These are phyloP conservation scores for Babylonia areolata DNA, from an alignment of 1,140 invertebrate genomes.

Conservation along the genomic window DNA sequence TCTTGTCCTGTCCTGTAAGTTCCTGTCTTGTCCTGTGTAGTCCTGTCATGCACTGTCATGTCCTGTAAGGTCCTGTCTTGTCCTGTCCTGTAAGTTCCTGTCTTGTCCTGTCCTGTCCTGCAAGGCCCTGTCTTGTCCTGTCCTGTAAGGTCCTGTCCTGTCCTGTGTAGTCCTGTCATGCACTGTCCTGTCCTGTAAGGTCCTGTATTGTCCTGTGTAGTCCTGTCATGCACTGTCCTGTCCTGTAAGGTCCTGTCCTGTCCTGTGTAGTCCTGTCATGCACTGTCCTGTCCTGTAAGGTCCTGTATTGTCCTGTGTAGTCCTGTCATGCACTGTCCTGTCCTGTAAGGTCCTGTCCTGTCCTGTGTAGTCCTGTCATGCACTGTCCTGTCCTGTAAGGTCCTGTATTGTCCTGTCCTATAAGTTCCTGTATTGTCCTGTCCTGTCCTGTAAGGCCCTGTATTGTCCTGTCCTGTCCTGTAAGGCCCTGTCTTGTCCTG, in stretches of 20 bases:
- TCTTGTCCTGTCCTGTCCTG: too few relatives aligned
- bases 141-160: too few relatives aligned
- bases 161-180: too few relatives aligned
- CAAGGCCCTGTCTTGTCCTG: too few relatives aligned
- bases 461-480: slow-evolving; percentile 31
- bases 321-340: too few relatives aligned
- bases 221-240: too few relatives aligned
- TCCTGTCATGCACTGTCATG: background rate
- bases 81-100: too few relatives aligned
- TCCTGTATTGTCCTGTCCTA: slow-evolving; percentile 10
- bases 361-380: slow-evolving; percentile 31
- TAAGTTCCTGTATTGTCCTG: slow-evolving; percentile 28
- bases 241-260: too few relatives aligned
- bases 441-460: slow-evolving; percentile 33
- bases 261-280: slow-evolving; percentile 5
- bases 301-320: slow-evolving; percentile 24
- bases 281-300: slow-evolving; percentile 21
- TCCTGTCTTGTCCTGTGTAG: background rate
- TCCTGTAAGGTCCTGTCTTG: background rate
- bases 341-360: slow-evolving; percentile 30
- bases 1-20: too few relatives aligned
- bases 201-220: too few relatives aligned
- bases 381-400: slow-evolving; percentile 24
- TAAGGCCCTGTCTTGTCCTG: slow-evolving; percentile 28
- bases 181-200: too few relatives aligned